Evolutionary conservation across 2,888 invertebrate species (phyloP), one percentile per base, ranked within the genome.

Genomic region (Cosmorhoe ocellata): DNA sequence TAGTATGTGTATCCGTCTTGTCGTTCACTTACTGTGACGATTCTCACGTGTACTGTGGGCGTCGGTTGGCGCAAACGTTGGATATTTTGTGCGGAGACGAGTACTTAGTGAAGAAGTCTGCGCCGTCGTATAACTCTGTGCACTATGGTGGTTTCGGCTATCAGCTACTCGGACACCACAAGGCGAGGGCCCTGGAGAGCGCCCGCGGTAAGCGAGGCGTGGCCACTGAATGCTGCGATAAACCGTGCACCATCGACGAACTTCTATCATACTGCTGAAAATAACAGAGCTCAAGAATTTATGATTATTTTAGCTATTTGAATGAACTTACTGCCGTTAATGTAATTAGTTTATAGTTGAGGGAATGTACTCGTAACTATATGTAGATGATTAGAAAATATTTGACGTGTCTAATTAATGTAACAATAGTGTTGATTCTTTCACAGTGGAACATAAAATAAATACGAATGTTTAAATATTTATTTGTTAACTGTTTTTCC

Each of bases 141-240:
- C 37, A 50, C 13, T 47, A 43, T 24, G 44, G 38, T 22, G 42
- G 31, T 0, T 52, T 34, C 28, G 30, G 30, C n/a, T 54, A 39
- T 47, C 52, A 50, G 0, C 53, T 52, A 57, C 28, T 52, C 18
- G 28, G 33, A 12, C 44, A 42, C 0, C 51, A 52, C 10, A 38
- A 30, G 28, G 47, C 56, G 6, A 34, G 33, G 33, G 45, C 54
- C n/a, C 10, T 56, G 30, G 42, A 14, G 1, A 50, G 45, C 31
- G 32, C 39, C 0, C 38, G 57, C 10, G 49, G 54, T 24, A 59
- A 57, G 26, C 49, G 56, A 11, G 55, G 55, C 3, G 58, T 60
- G 18, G 52, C 49, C 2, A 43, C 43, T 24, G 57, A 57, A 22
- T 59, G 59, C 57, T 57, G 59, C n/a, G 44, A 57, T 0, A 59